Evolutionary conservation across 2,113 vertebrate species (phyloP), one percentile per base, ranked within the genome.

Genomic region (Tautogolabrus adspersus): DNA sequence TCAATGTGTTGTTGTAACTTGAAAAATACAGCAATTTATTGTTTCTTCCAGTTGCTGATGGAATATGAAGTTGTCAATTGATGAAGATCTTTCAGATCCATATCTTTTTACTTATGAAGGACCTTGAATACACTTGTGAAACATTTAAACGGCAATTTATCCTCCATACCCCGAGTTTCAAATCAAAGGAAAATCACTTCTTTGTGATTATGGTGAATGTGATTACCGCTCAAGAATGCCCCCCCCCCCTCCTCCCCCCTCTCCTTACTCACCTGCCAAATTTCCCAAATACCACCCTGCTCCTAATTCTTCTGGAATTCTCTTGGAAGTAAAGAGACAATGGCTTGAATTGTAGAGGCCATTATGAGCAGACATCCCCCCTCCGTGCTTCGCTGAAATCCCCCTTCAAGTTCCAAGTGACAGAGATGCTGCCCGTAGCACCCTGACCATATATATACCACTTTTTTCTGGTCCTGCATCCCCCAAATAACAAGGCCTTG

Each of bases 301-400:
- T 42, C 40, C 3, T 42, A 42, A 42, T 42, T 5, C 56, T 34
- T 75, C 76, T 81, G 83, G 82, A 93, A 93, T 86, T 89, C 23
- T 90, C 81, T 90, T 86, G 93, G 94, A 87, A 90, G 80, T 89
- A 88, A 89, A 64, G 84, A 70, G 92, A 87, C 83, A 92, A 82
- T 74, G 84, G 88, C 51, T 86, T 84, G 89, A 77, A 57, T 82
- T 87, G 79, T 68, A 6, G 26, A 6, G 26, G 77, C 83, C 83
- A 72, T 82, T 92, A 55, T 93, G 81, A 89, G 75, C 77, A 22
- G 76, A 80, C 62, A 15, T 8, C 18, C 16, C 30, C 57, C 70
- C 73, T 30, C 57, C 70, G 72, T 38, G 76, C 81, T 0, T 30
- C 85, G 79, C 75, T 80, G 34, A 70, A 83, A 83, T 81, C 67